Conservation (phyloP, 2,888 invertebrate genomes). For the Macrosoma leucophasiata region DNA sequence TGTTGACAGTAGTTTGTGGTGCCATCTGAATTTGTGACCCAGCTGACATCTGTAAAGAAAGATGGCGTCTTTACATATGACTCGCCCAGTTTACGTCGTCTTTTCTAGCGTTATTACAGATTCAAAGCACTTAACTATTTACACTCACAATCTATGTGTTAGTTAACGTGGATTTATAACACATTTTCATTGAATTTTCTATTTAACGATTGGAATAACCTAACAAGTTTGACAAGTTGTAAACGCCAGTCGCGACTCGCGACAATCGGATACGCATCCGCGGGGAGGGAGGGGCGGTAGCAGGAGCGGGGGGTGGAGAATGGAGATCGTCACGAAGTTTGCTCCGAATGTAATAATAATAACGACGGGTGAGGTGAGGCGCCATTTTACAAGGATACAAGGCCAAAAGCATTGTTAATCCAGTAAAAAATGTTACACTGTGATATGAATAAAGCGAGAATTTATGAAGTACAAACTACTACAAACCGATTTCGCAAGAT, state of each 20-base stretch:
- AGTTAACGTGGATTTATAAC: constrained; percentile 38
- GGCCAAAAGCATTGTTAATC: constrained; percentile 65
- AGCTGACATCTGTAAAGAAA: constrained; percentile 93
- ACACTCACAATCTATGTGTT: constrained; percentile 49
- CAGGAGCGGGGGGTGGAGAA: constrained; percentile 43
- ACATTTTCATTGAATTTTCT: constrained; percentile 41
- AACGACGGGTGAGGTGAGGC: constrained; percentile 64
- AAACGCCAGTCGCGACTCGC: constrained; percentile 65
- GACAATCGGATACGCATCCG: constrained; percentile 75
- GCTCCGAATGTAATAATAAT: constrained; percentile 73
- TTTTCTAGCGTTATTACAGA: constrained; percentile 32
- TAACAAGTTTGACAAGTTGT: constrained; percentile 74
- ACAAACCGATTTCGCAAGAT: constrained; percentile 34
- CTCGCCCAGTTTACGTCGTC: constrained; percentile 55
- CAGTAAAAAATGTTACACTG: constrained; percentile 40
- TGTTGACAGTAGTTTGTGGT: constrained; percentile 93
- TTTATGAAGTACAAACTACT: constrained; percentile 40
- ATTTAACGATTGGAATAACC: constrained; percentile 57
- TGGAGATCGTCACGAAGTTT: constrained; percentile 73
- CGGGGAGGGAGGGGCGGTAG: constrained; percentile 63
- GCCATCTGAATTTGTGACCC: constrained; percentile 98
- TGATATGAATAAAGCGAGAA: constrained; percentile 22
- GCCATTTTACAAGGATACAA: constrained; percentile 75
- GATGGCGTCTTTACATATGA: constrained; percentile 76
- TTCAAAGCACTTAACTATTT: constrained; percentile 30